Base-by-base conservation (phyloP, 1,140 invertebrate genomes). In the Drosophila sucinea region DNA sequence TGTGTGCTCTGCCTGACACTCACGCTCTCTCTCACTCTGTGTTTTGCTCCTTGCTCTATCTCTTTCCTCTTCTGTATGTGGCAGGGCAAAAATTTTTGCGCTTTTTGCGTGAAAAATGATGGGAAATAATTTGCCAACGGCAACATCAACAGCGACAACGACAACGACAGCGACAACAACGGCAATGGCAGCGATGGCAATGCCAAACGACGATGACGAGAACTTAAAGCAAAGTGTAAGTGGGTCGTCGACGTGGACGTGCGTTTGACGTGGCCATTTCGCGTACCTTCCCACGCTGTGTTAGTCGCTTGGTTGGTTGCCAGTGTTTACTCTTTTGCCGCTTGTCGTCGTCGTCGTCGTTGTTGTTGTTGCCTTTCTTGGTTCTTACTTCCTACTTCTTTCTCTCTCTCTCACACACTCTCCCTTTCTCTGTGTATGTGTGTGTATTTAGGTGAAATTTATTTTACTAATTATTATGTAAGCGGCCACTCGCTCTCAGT, bases 381-480 rank as follows among this genome's bases (percentile, higher is more conserved):
- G 10, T 10, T 6, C 35, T 38, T 38, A 38, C 10, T 38, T 17
- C 17, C 35, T 11, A 35, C 1, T 4, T 2, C 30, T 4, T 30
- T 4, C 4, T 30, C 30, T 41, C 32, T 35, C 35, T 7, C 40
- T 40, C 27, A 38, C 29, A 32, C 30, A n/a, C 41, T 3, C 7
- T 60, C 17, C 82, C 2, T 51, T 6, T 51, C 23, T 51, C 23
- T 44, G n/a, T 38, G 35, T 23, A n/a, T 6, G 5, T 5, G 44
- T 51, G 84, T 87, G 70, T 89, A 77, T 89, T 87, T 87, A 80
- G 83, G 83, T 74, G 84, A 87, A 87, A 87, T 87, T 83, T 87
- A 86, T 86, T 87, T 83, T 77, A 86, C 83, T 86, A 86, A 86
- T 86, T 86, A 87, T 89, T 84, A 87, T 87, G 83, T 89, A 87